Evolutionary conservation across 1,140 invertebrate species (phyloP).

Genomic region (Drosophila rhopaloa): DNA sequence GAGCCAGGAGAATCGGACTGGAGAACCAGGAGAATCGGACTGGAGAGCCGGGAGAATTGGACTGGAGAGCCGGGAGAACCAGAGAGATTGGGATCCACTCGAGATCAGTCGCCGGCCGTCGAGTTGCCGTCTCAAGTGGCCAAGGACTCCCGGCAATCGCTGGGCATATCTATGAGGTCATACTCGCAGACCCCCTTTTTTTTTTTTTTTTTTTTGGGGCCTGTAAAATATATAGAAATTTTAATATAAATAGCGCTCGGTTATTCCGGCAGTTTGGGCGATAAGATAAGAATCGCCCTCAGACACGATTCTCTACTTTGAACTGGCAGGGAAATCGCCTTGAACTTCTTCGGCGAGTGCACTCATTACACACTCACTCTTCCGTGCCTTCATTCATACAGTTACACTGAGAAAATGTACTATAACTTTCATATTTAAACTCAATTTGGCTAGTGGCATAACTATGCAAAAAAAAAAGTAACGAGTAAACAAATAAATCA

Average conservation of each 20-base stretch:
- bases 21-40: neutral
- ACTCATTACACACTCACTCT: constrained; percentile 29
- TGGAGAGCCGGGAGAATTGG: too few relatives aligned
- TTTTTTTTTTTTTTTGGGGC: neutral
- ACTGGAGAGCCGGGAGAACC: neutral
- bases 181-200: neutral
- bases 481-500: too few relatives aligned
- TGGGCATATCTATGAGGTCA: constrained; percentile 20
- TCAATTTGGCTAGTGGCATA: too few relatives aligned
- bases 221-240: constrained; percentile 8
- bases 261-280: constrained; percentile 49
- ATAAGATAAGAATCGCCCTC: constrained; percentile 44
- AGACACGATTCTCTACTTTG: constrained; percentile 27
- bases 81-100: constrained; percentile 8
- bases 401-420: neutral
- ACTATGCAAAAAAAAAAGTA: too few relatives aligned
- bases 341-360: constrained; percentile 26
- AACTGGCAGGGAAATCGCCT: constrained; percentile 24
- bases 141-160: constrained; percentile 11
- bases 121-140: constrained; percentile 11
- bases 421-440: too few relatives aligned
- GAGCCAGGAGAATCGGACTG: too few relatives aligned
- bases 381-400: neutral
- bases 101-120: constrained; percentile 4
- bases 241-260: constrained; percentile 45